Evolutionary conservation across 2,888 invertebrate genomes (phyloP).

Genomic region (Teleogryllus oceanicus): DNA sequence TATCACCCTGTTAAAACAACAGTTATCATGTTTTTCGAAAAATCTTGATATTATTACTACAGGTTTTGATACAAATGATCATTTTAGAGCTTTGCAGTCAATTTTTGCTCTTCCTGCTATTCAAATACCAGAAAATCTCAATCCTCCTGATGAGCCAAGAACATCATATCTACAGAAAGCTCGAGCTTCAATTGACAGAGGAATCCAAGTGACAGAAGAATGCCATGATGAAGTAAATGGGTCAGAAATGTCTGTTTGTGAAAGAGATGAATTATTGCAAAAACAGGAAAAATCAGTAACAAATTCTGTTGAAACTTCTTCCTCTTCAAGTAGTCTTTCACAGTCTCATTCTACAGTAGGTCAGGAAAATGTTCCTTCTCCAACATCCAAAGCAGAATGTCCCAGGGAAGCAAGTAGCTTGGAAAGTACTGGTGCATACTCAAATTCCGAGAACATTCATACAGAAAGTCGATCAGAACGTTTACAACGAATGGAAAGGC

Average conservation of each 20-base stretch:
- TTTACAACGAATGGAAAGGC: not conserved
- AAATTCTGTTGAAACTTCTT: not conserved
- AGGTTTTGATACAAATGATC: constrained; percentile 18
- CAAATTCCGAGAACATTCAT: not conserved
- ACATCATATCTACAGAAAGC: not conserved
- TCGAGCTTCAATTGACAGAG: not conserved
- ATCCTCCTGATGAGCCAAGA: not conserved
- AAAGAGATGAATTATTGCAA: not conserved
- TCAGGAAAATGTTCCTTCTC: not conserved
- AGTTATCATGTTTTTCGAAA: constrained; percentile 30
- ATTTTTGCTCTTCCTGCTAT: constrained; percentile 36
- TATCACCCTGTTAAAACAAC: constrained; percentile 28
- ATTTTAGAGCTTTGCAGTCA: constrained; percentile 33
- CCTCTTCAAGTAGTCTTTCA: not conserved
- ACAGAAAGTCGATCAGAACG: not conserved
- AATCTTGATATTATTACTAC: constrained; percentile 29
- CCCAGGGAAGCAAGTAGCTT: too few relatives aligned
- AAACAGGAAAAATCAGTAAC: not conserved
- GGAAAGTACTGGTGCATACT: too few relatives aligned
- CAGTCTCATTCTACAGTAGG: not conserved
- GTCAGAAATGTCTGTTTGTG: not conserved
- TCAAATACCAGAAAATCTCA: constrained; percentile 30
- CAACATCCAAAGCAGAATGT: not conserved
- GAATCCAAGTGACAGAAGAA: not conserved
- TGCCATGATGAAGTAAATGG: not conserved